Evolutionary conservation across 2,888 invertebrate genomes (phyloP), one percentile per base, ranked within the genome.

Genomic region (Platynereis dumerilii): DNA sequence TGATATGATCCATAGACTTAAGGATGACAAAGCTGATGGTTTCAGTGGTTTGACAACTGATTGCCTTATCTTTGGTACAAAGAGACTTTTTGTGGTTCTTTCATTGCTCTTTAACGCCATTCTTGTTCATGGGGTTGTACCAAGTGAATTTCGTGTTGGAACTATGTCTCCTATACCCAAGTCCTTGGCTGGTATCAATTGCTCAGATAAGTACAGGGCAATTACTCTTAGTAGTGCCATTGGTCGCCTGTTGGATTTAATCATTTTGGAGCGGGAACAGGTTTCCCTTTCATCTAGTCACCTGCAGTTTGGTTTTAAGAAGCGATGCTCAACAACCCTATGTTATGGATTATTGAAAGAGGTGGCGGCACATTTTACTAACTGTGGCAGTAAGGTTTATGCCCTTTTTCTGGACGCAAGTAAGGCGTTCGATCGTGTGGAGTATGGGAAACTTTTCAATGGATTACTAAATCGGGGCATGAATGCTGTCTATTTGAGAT

Each of bases 141-240:
- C 48, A 12, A 5, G 5, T 5, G 48, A 22, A n/a, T 20, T 48
- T 7, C 48, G 5, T 3, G 3, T 20, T 12, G 48, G 48, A 5
- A 48, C 48, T 12, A 48, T 48, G 48, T n/a, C 22, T n/a, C 48
- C 48, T 5, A 48, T 48, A 10, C 48, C 48, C 3, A 48, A 48
- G 17, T n/a, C 20, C 7, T 7, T n/a, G 3, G n/a, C 20, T n/a
- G 48, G 7, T 20, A 12, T 7, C 3, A 20, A 20, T 7, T 48
- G 20, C 48, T 48, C 48, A 7, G 48, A 48, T n/a, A 48, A 48
- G 7, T 48, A 20, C 22, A n/a, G n/a, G n/a, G n/a, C 48, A 5
- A 48, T 48, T 48, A 48, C 48, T 5, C 17, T 48, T 5, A 48
- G 48, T 48, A 48, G 48, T 22, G 17, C 17, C 22, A 20, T 48